A percentile compares a stretch with the other conserved stretches of the same genome.
Conservation (phyloP, 2,888 invertebrate species). For the Antheraea assamensis region DNA sequence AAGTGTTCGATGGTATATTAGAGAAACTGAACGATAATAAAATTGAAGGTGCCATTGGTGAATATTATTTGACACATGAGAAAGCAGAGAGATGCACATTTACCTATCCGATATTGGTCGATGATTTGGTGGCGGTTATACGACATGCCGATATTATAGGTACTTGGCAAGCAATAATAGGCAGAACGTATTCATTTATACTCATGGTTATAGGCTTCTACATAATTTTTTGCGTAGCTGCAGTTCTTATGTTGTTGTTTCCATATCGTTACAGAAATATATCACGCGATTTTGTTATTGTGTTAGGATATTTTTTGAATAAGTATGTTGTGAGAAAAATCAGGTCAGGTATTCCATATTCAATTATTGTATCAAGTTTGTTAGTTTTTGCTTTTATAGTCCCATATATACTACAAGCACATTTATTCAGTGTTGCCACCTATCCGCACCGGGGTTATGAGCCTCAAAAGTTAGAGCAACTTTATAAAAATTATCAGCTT, state of each 20-base stretch:
- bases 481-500: constrained; percentile 26
- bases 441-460: constrained; percentile 39
- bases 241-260: constrained; percentile 37
- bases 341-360: constrained; percentile 32
- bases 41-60: constrained; percentile 44
- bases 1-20: neutral
- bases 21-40: constrained; percentile 24
- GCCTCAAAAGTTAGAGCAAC: constrained; percentile 30
- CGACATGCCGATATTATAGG: constrained; percentile 28
- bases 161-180: constrained; percentile 33
- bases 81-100: constrained; percentile 27
- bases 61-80: constrained; percentile 28
- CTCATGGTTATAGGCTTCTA: constrained; percentile 28
- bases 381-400: constrained; percentile 41
- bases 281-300: constrained; percentile 35
- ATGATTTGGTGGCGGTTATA: constrained; percentile 27
- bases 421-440: constrained; percentile 40
- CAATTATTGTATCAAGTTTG: constrained; percentile 36
- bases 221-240: constrained; percentile 33
- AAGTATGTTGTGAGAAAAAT: constrained; percentile 31
- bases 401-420: constrained; percentile 42
- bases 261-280: constrained; percentile 28
- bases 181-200: constrained; percentile 19
- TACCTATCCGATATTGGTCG: constrained; percentile 36
- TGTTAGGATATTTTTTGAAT: constrained; percentile 47